Base-by-base conservation (phyloP, 2,113 vertebrate species). In the Poeciliopsis prolifica region DNA sequence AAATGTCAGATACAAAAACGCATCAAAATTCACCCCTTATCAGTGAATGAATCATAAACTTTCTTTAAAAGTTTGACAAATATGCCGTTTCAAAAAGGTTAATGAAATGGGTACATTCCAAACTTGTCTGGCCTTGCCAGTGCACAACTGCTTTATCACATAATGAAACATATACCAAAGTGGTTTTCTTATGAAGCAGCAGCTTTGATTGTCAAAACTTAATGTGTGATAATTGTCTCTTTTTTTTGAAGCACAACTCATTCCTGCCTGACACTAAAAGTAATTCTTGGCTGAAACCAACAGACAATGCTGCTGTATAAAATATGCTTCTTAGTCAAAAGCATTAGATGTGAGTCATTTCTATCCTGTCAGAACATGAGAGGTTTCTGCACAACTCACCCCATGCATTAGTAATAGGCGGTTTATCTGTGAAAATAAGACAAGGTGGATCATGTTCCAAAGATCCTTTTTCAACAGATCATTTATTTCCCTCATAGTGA, bases 301-400 rank as follows among this genome's bases (percentile, higher is more conserved):
- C 19, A 12, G 26, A 63, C 9, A 24, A 24, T 1, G 8, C 51
- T 71, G 62, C 30, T 31, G 40, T 2, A 15, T 12, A 0, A 58
- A 68, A n/a, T 24, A 3, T 9, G 10, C 2, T 35, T 74, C 31
- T 54, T 26, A 51, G 13, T 35, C 30, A 35, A 65, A 54, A 87
- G 40, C 12, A 0, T 1, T 42, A 40, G 64, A 60, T 48, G 10
- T 92, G 88, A 94, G 77, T 94, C 89, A 94, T 30, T 31, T 44
- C 33, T 1, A 37, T 87, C 92, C 68, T 92, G 92, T 90, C 80
- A n/a, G 79, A 89, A 80, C 89, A 89, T 17, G 90, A 91, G 65
- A 71, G 19, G 58, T 77, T 79, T 78, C 75, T 70, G 2, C 70
- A 62, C 29, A 40, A 19, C 11, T 28, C 72, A 62, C 13, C 74